Base-by-base conservation (phyloP, 2,888 invertebrate species). In the Tipula unca region DNA sequence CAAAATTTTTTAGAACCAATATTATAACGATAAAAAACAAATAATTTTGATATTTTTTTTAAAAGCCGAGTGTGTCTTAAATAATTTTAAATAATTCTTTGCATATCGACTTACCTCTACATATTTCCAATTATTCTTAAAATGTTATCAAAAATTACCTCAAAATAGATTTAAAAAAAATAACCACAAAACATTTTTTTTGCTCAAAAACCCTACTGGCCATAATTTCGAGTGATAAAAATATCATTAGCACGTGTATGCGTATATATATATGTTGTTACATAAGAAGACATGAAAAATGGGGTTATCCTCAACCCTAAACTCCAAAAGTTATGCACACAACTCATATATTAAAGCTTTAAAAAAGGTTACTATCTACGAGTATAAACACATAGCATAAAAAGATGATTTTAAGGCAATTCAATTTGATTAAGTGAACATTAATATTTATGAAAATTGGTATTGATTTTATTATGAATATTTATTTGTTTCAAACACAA, bases 391-490 rank as follows among this genome's bases (percentile, higher is more conserved):
- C 17, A n/a, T n/a, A 17, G 48, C 48, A 48, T 48, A 48, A 48
- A 42, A 69, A 69, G 69, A 25, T 69, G 20, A 69, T 69, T 69
- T 69, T 69, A 25, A 10, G 69, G 25, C 69, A 69, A 69, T 25
- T 69, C 69, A 69, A 69, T 69, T 69, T 69, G 69, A 69, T 69
- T 69, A 69, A 69, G 69, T 69, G 69, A 69, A 69, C 69, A 69
- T 69, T 25, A 69, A 69, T 69, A 69, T 69, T 69, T 69, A 69
- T 25, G 69, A 25, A 69, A 69, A 69, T 69, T 25, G 69, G 69
- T 69, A 69, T 69, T 69, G 69, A 69, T 69, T 69, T 69, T 69
- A 25, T 25, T 69, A 69, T 25, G 69, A 69, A 69, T 69, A 69
- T 69, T 69, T 69, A 69, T 69, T 69, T 69, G 69, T 69, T 69